phyloP scores from a whole-genome alignment of 2,888 invertebrate genomes.

The Drosophila barbarae region DNA sequence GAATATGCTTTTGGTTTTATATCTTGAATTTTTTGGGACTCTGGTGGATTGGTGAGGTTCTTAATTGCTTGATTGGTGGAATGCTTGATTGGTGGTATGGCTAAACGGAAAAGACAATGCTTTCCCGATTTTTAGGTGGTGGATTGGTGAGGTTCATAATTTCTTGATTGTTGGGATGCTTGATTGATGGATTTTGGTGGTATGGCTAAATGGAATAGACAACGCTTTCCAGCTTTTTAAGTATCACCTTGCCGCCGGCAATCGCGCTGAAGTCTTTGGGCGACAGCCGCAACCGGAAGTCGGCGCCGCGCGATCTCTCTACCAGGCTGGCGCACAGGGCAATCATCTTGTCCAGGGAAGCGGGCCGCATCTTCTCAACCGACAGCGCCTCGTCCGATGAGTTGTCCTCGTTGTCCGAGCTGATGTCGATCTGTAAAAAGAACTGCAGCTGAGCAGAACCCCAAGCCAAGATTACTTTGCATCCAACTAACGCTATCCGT shows the following conservation, averaged over 20 bases:
- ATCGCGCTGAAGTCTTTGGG: slow-evolving; percentile 90
- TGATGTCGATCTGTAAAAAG: slow-evolving; percentile 77
- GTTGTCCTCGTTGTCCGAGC: slow-evolving; percentile 80
- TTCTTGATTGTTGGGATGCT: neutral
- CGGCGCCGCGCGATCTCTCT: slow-evolving; percentile 91
- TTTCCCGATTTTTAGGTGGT: slow-evolving; percentile 50
- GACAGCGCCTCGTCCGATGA: slow-evolving; percentile 81
- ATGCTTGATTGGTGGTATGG: slow-evolving; percentile 29
- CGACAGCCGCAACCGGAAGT: slow-evolving; percentile 86
- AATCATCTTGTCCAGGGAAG: slow-evolving; percentile 97
- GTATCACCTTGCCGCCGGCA: slow-evolving; percentile 89
- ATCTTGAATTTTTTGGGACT: slow-evolving; percentile 18
- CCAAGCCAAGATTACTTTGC: neutral
- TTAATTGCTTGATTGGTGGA: slow-evolving; percentile 9
- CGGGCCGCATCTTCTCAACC: slow-evolving; percentile 89
- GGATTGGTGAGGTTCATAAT: neutral
- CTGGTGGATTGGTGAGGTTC: slow-evolving; percentile 28
- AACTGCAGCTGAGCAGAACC: neutral
- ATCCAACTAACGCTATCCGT: slow-evolving; percentile 84
- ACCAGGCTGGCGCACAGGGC: slow-evolving; percentile 92
- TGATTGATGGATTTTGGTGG: slow-evolving; percentile 3
- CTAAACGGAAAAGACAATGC: slow-evolving; percentile 34
- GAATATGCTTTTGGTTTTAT: slow-evolving; percentile 4
- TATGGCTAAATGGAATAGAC: slow-evolving; percentile 32
- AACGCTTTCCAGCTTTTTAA: slow-evolving; percentile 52